Base-by-base conservation (phyloP, 2,113 vertebrate genomes). In the Ovis canadensis region DNA sequence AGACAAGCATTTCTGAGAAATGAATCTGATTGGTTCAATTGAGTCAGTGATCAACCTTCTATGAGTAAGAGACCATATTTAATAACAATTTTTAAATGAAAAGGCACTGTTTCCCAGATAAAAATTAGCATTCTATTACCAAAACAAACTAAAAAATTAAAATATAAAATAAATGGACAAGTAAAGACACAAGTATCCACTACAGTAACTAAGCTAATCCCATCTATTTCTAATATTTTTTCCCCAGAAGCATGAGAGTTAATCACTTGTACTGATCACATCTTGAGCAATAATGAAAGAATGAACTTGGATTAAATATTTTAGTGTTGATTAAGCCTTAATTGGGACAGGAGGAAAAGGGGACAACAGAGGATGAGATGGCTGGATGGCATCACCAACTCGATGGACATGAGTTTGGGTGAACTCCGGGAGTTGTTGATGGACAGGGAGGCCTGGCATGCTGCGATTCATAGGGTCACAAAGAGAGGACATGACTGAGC, bases 271-370 rank as follows among this genome's bases (percentile, higher is more conserved):
- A 78, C 45, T 91, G 95, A 96, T 94, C 92, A 77, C 4, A 90
- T 86, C 94, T 96, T 96, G 90, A 94, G 52, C 88, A 97, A 90
- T 83, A 88, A 91, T 83, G 67, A 92, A 95, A 96, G 88, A 97
- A 95, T 88, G 92, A 83, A 94, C 88, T 95, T 94, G 92, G 96
- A 95, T 97, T 92, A 95, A 97, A 97, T 91, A 88, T 55, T 55
- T 95, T 91, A 91, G 89, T 94, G 96, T 97, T 97, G 95, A 98
- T 97, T 97, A 55, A 55, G 54, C 54, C 23, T 23, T 8, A 55
- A 23, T 21, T 55, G 19, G 54, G 54, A 23, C 54, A 23, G 19
- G 54, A 55, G 54, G 21, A 55, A 23, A 55, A 55, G 21, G 17
- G 19, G 19, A 55, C 19, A 23, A 23, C 54, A 8, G 21, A 55